Base-by-base conservation (phyloP, 2,888 invertebrate genomes). In the Pteria penguin region DNA sequence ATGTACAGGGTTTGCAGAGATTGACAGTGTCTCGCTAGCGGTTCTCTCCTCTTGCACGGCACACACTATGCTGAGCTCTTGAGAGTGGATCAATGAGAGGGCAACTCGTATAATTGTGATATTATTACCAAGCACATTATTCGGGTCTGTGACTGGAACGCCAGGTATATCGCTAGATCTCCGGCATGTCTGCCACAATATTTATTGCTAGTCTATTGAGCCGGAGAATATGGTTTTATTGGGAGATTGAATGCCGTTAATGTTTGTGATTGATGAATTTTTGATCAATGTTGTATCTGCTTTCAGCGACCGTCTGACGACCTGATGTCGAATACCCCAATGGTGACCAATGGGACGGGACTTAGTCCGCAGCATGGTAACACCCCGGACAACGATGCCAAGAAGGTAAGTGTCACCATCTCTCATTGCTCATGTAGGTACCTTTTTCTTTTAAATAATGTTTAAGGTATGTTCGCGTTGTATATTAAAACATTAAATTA, bases 221-320 rank as follows among this genome's bases (percentile, higher is more conserved):
- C 55, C 55, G 57, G 57, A 57, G 33, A 68, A 57, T 55, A 55
- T 68, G 33, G 68, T 58, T 71, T 68, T 61, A 57, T 52, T 61
- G 36, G 24, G 24, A n/a, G 8, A 18, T 18, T 45, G 45, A 45
- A 18, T 45, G 45, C 8, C 8, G 45, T 45, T 8, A 45, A 45
- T 45, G 18, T 45, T 45, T 45, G 18, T 61, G 61, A 31, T 62
- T 70, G 36, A 61, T 36, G 61, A 31, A 62, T 61, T 36, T 70
- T 71, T 52, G 27, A 54, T n/a, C n/a, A n/a, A n/a, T n/a, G n/a
- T n/a, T n/a, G n/a, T n/a, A 26, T 80, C 24, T 82, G 63, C 54
- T 85, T 95, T 69, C 96, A 98, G 98, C 96, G 98, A 94, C 97
- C 97, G 94, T 97, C 97, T 93, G 98, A 98, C 95, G 97, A 98